phyloP scores from a whole-genome alignment of 2,113 vertebrate species.

The Hypocryptadius cinnamomeus region DNA sequence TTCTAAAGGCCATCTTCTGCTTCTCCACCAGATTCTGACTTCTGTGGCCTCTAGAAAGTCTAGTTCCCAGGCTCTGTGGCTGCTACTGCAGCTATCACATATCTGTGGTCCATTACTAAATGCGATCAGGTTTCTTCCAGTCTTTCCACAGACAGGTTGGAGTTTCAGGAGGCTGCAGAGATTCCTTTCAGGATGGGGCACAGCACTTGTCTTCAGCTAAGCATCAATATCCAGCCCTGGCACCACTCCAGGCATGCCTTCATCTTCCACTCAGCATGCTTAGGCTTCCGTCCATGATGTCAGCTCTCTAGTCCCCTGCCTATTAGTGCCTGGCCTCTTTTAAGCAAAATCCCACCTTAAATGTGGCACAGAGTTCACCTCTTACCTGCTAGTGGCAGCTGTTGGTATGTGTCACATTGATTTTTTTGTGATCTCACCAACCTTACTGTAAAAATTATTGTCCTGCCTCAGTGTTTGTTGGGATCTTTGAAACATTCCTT shows the following conservation, averaged over 20 bases:
- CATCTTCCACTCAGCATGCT: background rate
- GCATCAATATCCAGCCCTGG: slow-evolving; percentile 19
- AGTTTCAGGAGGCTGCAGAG: slow-evolving; percentile 5
- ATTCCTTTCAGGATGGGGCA: background rate
- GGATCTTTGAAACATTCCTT: background rate
- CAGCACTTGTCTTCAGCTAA: background rate
- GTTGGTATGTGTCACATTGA: background rate
- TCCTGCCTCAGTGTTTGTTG: background rate
- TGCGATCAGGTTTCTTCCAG: background rate
- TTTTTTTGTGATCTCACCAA: background rate
- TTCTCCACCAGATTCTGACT: background rate
- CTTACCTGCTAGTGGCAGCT: background rate
- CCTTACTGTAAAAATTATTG: background rate
- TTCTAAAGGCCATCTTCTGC: background rate
- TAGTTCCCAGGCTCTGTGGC: background rate
- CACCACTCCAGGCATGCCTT: slow-evolving; percentile 26
- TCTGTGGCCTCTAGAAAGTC: background rate
- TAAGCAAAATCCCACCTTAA: background rate
- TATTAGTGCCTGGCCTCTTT: background rate
- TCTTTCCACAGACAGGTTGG: background rate
- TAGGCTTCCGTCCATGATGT: slow-evolving; percentile 28
- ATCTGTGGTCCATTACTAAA: background rate
- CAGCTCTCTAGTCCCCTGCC: background rate
- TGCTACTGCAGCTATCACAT: background rate
- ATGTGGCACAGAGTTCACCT: background rate